Percentiles rank a stretch among this genome's conserved stretches.
phyloP scores from a whole-genome alignment of 2,888 invertebrate genomes.

The Xylophagus ater region DNA sequence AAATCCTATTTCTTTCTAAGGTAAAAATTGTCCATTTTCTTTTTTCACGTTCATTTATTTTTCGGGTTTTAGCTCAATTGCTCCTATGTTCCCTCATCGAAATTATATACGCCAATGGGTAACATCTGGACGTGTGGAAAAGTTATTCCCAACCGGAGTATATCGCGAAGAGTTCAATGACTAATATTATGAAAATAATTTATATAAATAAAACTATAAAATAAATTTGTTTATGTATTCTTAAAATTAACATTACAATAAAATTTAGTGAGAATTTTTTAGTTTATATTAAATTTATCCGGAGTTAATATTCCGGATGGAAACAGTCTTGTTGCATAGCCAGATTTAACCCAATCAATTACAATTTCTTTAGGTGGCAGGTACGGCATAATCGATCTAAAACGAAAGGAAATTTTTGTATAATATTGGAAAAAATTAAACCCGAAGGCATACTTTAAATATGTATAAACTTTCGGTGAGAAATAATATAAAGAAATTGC shows the following conservation, averaged over 20 bases:
- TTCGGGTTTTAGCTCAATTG: conserved; percentile 10
- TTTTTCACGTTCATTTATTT: no score
- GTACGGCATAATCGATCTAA: conserved; percentile 12
- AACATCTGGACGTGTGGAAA: conserved; percentile 8
- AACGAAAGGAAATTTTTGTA: neutral
- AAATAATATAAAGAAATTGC: conserved; percentile 12
- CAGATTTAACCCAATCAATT: conserved; percentile 12
- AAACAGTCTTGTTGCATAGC: conserved; percentile 9
- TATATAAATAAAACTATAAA: no score
- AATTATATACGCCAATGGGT: conserved; percentile 9
- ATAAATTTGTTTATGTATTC: no score
- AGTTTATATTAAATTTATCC: neutral
- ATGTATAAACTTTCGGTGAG: conserved; percentile 11
- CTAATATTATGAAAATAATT: no score
- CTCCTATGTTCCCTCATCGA: conserved; percentile 11
- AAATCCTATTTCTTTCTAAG: conserved; percentile 9
- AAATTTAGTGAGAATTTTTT: no score
- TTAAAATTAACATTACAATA: no score
- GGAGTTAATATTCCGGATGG: conserved; percentile 6
- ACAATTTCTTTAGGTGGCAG: conserved; percentile 8
- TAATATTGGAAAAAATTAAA: neutral
- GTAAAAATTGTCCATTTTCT: no score
- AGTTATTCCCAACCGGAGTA: conserved; percentile 11
- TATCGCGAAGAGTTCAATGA: conserved; percentile 6
- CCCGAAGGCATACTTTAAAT: conserved; percentile 7